Base-by-base conservation (phyloP, 2,888 invertebrate species). In the Apodemia mormo region DNA sequence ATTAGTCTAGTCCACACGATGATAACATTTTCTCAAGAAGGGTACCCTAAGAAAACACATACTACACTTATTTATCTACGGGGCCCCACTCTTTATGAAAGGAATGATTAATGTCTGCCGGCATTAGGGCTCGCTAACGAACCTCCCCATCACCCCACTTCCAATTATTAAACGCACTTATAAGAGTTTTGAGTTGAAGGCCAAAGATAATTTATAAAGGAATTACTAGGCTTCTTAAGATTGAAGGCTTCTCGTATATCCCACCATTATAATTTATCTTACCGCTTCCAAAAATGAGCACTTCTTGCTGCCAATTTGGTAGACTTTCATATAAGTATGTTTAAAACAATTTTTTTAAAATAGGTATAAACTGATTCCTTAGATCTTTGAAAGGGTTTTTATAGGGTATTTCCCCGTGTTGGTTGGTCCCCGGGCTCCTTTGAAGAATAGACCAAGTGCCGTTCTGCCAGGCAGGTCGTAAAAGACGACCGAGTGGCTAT, bases 51-150 rank as follows among this genome's bases (percentile, higher is more conserved):
- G 93, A 93, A 93, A 92, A 91, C 89, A 92, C 92, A 91, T 92
- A 92, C 89, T 92, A 92, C 90, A 92, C 90, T 93, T 93, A 93
- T 93, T 93, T 93, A 93, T 93, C 93, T 92, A 90, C 86, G 84
- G 84, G 80, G 82, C 88, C 89, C 91, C 90, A 90, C 91, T 92
- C 92, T 92, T 93, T 92, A 92, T 92, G 93, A 93, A 93, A 92
- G 93, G 92, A 90, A 92, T 93, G 93, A 93, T 93, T 93, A 93
- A 93, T 92, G 93, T 91, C 88, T 90, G 88, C 88, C 86, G 85
- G 90, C 92, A 91, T 92, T 92, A 92, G 88, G 92, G 89, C 86
- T 80, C 61, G 69, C 88, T 90, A 92, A 92, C 89, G 89, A 90
- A 90, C 85, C 75, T 74, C 77, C 75, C 70, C 67, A 74, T 74